Percentiles rank a stretch among this genome's conserved stretches.
phyloP scores from a whole-genome alignment of 2,797 vertebrate genomes.

The Sebastes steindachneri region DNA sequence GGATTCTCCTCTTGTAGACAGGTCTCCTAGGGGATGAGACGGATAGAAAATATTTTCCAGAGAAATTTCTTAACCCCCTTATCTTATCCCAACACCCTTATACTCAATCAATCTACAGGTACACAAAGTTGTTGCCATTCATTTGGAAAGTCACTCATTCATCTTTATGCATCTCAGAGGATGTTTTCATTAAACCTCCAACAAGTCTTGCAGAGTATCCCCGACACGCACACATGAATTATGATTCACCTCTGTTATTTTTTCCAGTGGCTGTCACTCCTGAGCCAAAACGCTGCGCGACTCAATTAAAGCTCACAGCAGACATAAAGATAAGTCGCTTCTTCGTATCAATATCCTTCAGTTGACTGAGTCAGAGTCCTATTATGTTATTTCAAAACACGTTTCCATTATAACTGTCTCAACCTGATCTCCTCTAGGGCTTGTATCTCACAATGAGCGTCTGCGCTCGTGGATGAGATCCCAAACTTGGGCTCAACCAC shows the following conservation, averaged over 20 bases:
- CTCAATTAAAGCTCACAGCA: slow-evolving; percentile 12
- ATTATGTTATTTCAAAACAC: slow-evolving; percentile 47
- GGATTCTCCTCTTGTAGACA: slow-evolving; percentile 80
- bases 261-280: neutral
- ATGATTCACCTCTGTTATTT: slow-evolving; percentile 6
- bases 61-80: neutral
- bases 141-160: slow-evolving; percentile 1
- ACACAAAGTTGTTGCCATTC: neutral
- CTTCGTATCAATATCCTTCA: slow-evolving; percentile 38
- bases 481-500: slow-evolving; percentile 29
- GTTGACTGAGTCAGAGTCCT: slow-evolving; percentile 39
- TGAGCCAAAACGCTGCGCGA: slow-evolving; percentile 1
- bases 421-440: slow-evolving; percentile 46
- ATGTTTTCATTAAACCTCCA: slow-evolving; percentile 21
- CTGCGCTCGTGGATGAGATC: slow-evolving; percentile 36
- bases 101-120: neutral
- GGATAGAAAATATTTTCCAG: slow-evolving; percentile 3
- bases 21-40: slow-evolving; percentile 76
- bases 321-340: slow-evolving; percentile 14
- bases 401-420: slow-evolving; percentile 37
- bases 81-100: neutral
- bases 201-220: neutral
- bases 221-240: neutral
- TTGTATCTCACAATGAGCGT: slow-evolving; percentile 5
- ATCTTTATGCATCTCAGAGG: slow-evolving; percentile 1